Base-by-base conservation (phyloP, 2,113 vertebrate genomes). In the Scolopax mira region DNA sequence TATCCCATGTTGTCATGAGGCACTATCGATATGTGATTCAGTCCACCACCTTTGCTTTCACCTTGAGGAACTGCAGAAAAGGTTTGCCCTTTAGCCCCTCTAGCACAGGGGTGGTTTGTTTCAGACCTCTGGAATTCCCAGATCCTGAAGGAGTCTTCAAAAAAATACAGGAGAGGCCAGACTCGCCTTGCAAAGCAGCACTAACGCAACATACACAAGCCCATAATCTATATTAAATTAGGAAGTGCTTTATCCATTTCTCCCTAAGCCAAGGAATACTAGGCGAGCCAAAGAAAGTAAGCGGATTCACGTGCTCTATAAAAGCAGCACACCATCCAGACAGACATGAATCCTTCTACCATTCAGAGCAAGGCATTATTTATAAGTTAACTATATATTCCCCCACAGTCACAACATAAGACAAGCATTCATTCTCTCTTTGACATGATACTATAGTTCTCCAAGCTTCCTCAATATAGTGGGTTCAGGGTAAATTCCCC, bases 291-390 rank as follows among this genome's bases (percentile, higher is more conserved):
- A 79, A 33, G 22, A 79, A 89, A 91, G 39, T 52, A 90, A 90
- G 35, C 22, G 18, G 58, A 89, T 88, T 93, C 85, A 58, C 3
- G 27, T 77, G 54, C 33, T 73, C 62, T 67, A 60, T 71, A 60
- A 91, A 81, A 86, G 46, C n/a, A 86, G 46, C n/a, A 82, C 49
- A 80, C 18, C 1, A 0, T 61, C 93, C 67, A 91, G 85, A 41
- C 64, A 83, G 55, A 60, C 61, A 41, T 13, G 35, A 85, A 88
- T 55, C 46, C 33, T 90, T 85, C 69, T 71, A 65, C 71, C 6
- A 3, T 89, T 89, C 58, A 95, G 80, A 77, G 31, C 27, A 94
- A 88, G 42, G 22, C 62, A 83, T 51, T 90, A 83, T 96, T 85
- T 90, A 58, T 37, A 25, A 86, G 42, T 70, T 74, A 85, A 78